These are phyloP conservation scores for Stenchaetothrips biformis DNA, from an alignment of 2,888 invertebrate species.

Conservation along the genomic window DNA sequence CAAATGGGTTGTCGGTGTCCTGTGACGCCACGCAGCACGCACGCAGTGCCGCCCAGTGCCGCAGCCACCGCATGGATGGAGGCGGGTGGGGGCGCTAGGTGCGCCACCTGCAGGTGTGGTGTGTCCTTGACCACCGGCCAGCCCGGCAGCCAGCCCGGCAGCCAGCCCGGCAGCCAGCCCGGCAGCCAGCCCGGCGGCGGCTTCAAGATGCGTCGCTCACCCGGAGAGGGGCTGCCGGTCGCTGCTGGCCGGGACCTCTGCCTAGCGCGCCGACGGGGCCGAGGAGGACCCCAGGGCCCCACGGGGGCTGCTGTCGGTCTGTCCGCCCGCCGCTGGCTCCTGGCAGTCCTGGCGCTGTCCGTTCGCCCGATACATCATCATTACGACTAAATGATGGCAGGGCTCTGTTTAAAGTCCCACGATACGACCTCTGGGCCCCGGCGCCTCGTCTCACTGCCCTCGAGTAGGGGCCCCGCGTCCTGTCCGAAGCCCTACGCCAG, in stretches of 20 bases:
- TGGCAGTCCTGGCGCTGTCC: background rate
- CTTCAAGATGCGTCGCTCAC: too few relatives aligned
- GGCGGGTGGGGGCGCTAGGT: too few relatives aligned
- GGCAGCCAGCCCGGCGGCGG: background rate
- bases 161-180: background rate
- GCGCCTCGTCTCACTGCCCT: background rate
- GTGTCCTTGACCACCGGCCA: background rate
- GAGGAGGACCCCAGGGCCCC: background rate
- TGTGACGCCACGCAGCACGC: background rate
- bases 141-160: background rate
- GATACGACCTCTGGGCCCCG: background rate
- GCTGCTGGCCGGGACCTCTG: background rate
- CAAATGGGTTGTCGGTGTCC: slow-evolving; percentile 24
- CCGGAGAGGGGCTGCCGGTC: background rate
- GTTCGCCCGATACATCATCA: slow-evolving; percentile 12
- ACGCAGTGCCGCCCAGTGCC: background rate
- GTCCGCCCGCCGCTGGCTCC: background rate
- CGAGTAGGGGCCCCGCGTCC: too few relatives aligned
- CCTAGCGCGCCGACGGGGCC: background rate
- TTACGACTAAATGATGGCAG: slow-evolving; percentile 23
- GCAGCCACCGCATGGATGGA: background rate
- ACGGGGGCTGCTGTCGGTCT: background rate
- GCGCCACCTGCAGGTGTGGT: background rate
- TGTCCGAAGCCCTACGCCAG: too few relatives aligned
- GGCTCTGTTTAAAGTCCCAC: slow-evolving; percentile 22